Conservation (phyloP, 2,888 invertebrate species). For the Cantharis rufa region DNA sequence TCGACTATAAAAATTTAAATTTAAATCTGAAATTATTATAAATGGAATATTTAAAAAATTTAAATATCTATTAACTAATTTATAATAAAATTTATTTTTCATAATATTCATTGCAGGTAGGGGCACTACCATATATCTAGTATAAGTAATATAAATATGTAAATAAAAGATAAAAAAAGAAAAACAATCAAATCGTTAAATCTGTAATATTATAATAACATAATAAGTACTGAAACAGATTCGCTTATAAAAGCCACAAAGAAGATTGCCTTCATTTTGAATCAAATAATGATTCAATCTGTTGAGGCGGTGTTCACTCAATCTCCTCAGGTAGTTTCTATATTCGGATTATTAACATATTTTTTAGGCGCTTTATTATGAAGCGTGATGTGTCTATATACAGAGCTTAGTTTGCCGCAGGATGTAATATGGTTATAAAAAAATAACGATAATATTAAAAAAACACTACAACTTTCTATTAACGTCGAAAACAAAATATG, state of each 20-base stretch:
- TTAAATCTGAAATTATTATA: neutral
- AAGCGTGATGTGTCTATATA: slow-evolving; percentile 39
- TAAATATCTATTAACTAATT: neutral
- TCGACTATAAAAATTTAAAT: neutral
- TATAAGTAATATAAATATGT: neutral
- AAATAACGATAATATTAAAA: slow-evolving; percentile 23
- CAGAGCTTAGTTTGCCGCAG: slow-evolving; percentile 38
- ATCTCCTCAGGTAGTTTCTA: slow-evolving; percentile 45
- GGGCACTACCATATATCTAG: no score
- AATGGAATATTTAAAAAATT: neutral
- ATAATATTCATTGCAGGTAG: neutral
- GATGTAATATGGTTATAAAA: slow-evolving; percentile 26
- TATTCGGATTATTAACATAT: slow-evolving; percentile 47
- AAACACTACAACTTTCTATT: neutral
- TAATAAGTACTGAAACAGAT: slow-evolving; percentile 5
- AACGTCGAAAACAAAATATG: neutral
- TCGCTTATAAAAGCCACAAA: slow-evolving; percentile 15
- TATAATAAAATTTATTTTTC: neutral
- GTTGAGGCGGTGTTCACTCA: slow-evolving; percentile 32
- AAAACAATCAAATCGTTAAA: neutral
- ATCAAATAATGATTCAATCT: slow-evolving; percentile 33
- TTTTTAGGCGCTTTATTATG: slow-evolving; percentile 47
- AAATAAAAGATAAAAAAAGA: neutral
- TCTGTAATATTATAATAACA: neutral
- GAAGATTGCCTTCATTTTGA: slow-evolving; percentile 29